A percentile compares a stretch with the other conserved stretches of the same genome.
phyloP scores from a whole-genome alignment of 2,888 invertebrate genomes.

The Gibbula magus region DNA sequence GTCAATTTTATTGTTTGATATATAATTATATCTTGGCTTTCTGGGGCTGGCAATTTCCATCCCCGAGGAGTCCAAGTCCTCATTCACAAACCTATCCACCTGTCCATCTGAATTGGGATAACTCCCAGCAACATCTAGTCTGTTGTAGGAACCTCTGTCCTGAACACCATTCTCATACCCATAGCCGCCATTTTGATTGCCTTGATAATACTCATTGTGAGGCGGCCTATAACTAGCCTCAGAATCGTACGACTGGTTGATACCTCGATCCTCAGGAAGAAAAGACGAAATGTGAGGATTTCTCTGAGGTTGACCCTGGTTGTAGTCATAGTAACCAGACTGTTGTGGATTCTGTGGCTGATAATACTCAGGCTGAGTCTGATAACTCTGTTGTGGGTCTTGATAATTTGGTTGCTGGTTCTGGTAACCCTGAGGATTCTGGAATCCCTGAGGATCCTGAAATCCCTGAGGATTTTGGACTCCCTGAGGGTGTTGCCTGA shows the following conservation, averaged over 20 bases:
- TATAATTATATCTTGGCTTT: conserved; percentile 57
- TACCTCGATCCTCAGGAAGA: conserved; percentile 43
- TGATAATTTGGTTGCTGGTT: not conserved
- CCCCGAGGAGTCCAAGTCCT: not conserved
- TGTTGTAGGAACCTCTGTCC: conserved; percentile 29
- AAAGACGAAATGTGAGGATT: conserved; percentile 33
- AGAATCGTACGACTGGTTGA: conserved; percentile 1
- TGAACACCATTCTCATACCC: conserved; percentile 29
- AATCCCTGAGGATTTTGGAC: not conserved
- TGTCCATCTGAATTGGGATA: not conserved
- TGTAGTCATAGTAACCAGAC: not conserved
- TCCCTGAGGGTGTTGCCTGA: not conserved
- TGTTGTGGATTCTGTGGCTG: conserved; percentile 11
- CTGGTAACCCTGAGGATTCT: conserved; percentile 7
- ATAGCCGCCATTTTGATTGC: not conserved
- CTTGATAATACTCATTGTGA: conserved; percentile 1
- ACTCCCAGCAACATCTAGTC: not conserved
- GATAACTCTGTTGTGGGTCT: not conserved
- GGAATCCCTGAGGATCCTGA: not conserved
- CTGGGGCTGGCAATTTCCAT: conserved; percentile 45
- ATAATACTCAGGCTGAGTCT: conserved; percentile 6
- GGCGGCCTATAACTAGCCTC: not conserved
- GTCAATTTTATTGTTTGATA: conserved; percentile 60
- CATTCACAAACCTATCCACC: not conserved
- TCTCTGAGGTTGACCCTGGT: not conserved